Base-by-base conservation (phyloP, 2,797 vertebrate genomes). In the Xenops minutus region DNA sequence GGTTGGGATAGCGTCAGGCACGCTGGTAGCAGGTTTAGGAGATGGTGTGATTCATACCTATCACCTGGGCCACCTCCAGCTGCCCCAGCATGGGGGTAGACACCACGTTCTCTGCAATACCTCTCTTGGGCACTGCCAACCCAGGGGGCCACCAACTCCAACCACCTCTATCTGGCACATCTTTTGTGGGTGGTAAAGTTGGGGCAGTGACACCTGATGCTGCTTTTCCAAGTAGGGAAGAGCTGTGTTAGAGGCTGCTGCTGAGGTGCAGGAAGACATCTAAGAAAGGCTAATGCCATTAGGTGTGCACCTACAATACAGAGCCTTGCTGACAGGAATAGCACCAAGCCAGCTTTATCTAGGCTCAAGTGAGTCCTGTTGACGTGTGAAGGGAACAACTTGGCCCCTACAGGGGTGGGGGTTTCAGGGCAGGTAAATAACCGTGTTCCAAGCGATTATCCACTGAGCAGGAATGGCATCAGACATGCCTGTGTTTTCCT, bases 1-100 rank as follows among this genome's bases (percentile, higher is more conserved):
- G 0, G 43, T n/a, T 2, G 0, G 15, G 62, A 44, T 23, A 51
- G 51, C 0, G 2, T 36, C 64, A 58, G 41, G 32, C 26, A 15
- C 39, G n/a, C 67, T 23, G n/a, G 63, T 46, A 51, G 49, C 22
- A 39, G 10, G 12, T 36, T 74, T 39, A 72, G 64, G 41, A 82
- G 44, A 9, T 37, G 69, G 29, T 77, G 30, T 43, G 23, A 41
- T 14, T 74, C 64, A 11, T 0, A n/a, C 41, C n/a, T 49, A 6
- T 49, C 52, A 32, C 14, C 37, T 1, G 0, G 6, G 52, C 46
- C 74, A 52, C 34, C 52, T 85, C 66, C 56, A 55, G 71, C 52
- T 64, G 64, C n/a, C 54, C 79, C 66, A 73, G 55, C 30, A 4
- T 1, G 9, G 30, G 26, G 7, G 13, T 2, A 56, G 59, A 44